These are phyloP conservation scores for Heteromurus nitidus DNA, from an alignment of 2,888 invertebrate genomes.

Conservation along the genomic window DNA sequence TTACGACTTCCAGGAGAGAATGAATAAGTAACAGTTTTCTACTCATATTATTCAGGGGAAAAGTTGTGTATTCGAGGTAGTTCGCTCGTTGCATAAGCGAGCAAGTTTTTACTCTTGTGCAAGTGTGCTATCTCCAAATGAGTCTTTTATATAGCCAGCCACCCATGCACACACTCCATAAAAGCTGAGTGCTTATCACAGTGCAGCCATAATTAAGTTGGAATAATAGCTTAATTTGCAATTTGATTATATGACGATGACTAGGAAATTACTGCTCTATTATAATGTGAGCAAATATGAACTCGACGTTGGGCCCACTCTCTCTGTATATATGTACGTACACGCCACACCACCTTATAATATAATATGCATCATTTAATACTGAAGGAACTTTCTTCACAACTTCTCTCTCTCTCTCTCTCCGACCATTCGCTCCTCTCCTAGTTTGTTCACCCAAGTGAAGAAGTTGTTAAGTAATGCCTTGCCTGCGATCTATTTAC, in stretches of 20 bases:
- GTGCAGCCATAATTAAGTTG: conserved; percentile 73
- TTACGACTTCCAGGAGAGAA: conserved; percentile 57
- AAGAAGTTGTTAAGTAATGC: conserved; percentile 52
- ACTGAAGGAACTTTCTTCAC: conserved; percentile 45
- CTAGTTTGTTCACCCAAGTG: conserved; percentile 51
- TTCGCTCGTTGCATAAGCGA: neutral
- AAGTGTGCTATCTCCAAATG: conserved; percentile 28
- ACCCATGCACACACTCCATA: conserved; percentile 57
- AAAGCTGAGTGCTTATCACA: conserved; percentile 69
- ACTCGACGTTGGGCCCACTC: too few species aligned
- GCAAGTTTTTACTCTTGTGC: neutral
- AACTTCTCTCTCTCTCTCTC: conserved; percentile 16
- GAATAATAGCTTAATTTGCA: conserved; percentile 74
- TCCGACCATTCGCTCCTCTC: neutral
- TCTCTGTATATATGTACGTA: too few species aligned
- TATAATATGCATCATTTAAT: conserved; percentile 19
- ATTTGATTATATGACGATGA: conserved; percentile 72
- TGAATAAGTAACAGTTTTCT: conserved; percentile 57
- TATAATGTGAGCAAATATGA: conserved; percentile 66
- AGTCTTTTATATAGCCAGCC: conserved; percentile 41
- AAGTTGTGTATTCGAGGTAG: conserved; percentile 9
- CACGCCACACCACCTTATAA: too few species aligned
- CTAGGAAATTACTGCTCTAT: conserved; percentile 70
- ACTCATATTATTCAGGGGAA: conserved; percentile 24
- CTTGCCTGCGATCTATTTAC: conserved; percentile 50